Evolutionary conservation across 2,797 vertebrate genomes (phyloP).

Genomic region (Miichthys miiuy): DNA sequence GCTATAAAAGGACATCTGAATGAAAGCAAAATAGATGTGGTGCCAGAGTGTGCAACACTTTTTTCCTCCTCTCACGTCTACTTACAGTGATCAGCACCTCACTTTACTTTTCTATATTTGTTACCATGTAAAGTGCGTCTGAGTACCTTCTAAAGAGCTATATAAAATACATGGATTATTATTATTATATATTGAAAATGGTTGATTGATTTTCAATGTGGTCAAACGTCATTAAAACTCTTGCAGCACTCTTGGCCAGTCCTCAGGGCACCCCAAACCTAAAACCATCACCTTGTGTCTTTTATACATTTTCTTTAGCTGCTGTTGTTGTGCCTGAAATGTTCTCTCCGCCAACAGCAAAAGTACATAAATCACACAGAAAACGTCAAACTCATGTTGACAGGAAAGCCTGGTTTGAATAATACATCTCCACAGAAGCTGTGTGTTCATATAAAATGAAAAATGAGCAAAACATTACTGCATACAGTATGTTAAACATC

Average conservation of each 20-base stretch:
- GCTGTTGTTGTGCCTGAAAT: background rate
- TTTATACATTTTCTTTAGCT: background rate
- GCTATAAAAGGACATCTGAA: no score
- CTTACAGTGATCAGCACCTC: no score
- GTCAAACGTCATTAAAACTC: background rate
- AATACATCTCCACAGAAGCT: slow-evolving; percentile 16
- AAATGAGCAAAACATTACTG: slow-evolving; percentile 32
- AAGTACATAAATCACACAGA: slow-evolving; percentile 20
- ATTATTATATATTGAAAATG: background rate
- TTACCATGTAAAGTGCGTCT: background rate
- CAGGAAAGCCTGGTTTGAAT: slow-evolving; percentile 14
- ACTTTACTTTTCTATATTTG: no score
- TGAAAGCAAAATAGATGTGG: no score
- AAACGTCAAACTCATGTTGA: slow-evolving; percentile 3
- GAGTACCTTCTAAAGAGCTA: no score
- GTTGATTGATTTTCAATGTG: background rate
- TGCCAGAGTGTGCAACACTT: no score
- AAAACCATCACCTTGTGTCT: background rate
- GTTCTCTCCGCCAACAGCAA: slow-evolving; percentile 7
- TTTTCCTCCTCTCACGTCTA: no score
- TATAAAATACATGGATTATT: no score
- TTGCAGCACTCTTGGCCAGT: background rate
- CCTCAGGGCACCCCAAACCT: background rate
- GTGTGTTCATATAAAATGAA: slow-evolving; percentile 28
- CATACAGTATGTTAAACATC: slow-evolving; percentile 1